Conservation (phyloP, 2,888 invertebrate genomes). For the Drosophila antonietae region DNA sequence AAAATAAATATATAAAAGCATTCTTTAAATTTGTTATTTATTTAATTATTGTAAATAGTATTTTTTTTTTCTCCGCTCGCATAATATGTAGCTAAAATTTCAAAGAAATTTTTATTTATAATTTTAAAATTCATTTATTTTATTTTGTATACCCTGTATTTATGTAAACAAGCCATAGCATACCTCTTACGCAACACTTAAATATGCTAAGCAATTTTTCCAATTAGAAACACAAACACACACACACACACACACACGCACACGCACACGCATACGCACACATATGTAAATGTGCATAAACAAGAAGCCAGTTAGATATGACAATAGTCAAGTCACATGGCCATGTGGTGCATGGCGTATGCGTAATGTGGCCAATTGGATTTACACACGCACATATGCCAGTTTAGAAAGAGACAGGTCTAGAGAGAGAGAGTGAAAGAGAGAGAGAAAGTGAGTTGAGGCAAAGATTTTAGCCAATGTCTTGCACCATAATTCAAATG, state of each 20-base stretch:
- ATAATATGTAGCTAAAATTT: too few species aligned
- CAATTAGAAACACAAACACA: conserved; percentile 2
- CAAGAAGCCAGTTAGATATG: conserved; percentile 33
- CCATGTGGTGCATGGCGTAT: conserved; percentile 65
- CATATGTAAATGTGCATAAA: conserved; percentile 15
- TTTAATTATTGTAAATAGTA: too few species aligned
- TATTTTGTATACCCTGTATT: background rate
- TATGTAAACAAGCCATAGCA: background rate
- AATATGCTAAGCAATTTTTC: background rate
- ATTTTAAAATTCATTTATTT: too few species aligned
- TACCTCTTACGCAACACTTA: background rate
- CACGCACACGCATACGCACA: background rate
- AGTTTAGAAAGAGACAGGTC: background rate
- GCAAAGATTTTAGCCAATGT: conserved; percentile 58
- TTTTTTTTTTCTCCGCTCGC: too few species aligned
- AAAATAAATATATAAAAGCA: too few species aligned
- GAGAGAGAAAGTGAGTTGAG: background rate
- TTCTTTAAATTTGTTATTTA: too few species aligned
- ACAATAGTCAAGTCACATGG: conserved; percentile 30
- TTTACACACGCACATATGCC: conserved; percentile 15
- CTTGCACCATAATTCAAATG: conserved; percentile 62
- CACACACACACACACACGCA: background rate
- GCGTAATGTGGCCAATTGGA: conserved; percentile 62
- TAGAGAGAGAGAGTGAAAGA: background rate
- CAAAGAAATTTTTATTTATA: too few species aligned